A percentile compares a stretch with the other conserved stretches of the same genome.
phyloP scores from a whole-genome alignment of 37 sponge, comb jelly and placozoan species.

The Ephydatia muelleri region DNA sequence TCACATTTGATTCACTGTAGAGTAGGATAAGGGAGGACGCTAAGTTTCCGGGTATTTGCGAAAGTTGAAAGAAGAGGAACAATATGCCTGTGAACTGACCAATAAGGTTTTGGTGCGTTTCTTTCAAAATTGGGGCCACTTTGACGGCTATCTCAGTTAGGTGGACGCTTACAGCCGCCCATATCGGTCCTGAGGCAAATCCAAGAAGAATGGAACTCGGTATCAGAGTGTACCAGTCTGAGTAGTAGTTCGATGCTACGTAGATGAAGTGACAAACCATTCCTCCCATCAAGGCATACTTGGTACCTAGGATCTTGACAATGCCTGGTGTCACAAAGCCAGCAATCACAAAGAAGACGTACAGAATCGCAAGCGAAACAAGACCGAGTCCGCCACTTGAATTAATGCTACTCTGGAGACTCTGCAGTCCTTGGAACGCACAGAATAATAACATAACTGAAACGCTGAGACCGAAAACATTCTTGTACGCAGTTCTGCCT shows the following conservation, averaged over 20 bases:
- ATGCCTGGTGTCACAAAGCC: conserved; percentile 23
- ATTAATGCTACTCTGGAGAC: conserved; percentile 57
- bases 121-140: conserved; percentile 16
- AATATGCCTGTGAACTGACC: conserved; percentile 30
- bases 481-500: conserved; percentile 25
- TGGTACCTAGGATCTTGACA: conserved; percentile 45
- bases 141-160: conserved; percentile 22
- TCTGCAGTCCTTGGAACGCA: conserved; percentile 37
- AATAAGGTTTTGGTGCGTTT: conserved; percentile 1
- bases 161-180: conserved; percentile 26
- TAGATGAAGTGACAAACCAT: conserved; percentile 27
- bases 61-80: background rate
- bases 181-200: conserved; percentile 51
- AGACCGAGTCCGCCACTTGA: conserved; percentile 33
- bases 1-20: no score
- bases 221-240: conserved; percentile 66
- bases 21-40: conserved; percentile 39
- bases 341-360: conserved; percentile 30
- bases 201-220: conserved; percentile 54
- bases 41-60: conserved; percentile 37
- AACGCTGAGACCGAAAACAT: conserved; percentile 17
- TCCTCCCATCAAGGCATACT: conserved; percentile 21
- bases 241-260: conserved; percentile 59
- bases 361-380: conserved; percentile 33
- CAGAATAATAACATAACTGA: conserved; percentile 21